phyloP scores from a whole-genome alignment of 2,113 vertebrate species.

The Pygoscelis adeliae region DNA sequence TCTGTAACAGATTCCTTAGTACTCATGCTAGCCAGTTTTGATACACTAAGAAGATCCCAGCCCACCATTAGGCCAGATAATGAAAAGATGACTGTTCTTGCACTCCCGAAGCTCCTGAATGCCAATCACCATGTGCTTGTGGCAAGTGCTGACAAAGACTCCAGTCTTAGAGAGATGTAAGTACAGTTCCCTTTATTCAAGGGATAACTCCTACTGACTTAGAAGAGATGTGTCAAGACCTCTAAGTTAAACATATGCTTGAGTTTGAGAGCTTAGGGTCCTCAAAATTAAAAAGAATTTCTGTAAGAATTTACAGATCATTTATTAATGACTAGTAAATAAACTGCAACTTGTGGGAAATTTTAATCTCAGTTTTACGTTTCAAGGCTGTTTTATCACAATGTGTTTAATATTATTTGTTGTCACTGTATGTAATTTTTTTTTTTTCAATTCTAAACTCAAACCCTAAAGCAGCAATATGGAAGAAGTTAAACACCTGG shows the following conservation, averaged over 20 bases:
- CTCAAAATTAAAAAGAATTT: background rate
- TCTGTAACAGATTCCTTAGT: background rate
- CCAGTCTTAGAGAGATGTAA: fast-evolving
- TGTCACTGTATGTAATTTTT: background rate
- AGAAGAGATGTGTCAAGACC: background rate
- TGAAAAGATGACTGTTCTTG: background rate
- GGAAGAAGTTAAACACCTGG: background rate
- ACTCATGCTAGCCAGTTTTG: background rate
- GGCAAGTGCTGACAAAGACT: background rate
- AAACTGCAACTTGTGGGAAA: background rate
- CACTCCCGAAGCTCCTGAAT: background rate
- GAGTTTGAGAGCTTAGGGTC: background rate
- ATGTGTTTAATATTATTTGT: background rate
- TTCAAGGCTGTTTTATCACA: background rate
- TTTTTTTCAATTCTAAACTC: background rate
- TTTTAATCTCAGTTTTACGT: background rate
- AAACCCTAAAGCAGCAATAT: background rate
- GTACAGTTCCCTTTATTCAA: background rate
- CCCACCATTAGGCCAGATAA: background rate
- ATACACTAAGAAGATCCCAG: background rate
- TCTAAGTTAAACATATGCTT: background rate
- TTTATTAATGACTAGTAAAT: background rate
- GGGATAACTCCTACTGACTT: background rate
- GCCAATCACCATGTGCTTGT: background rate
- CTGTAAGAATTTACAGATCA: background rate